phyloP scores from a whole-genome alignment of 2,113 vertebrate species.

The Zingel zingel region DNA sequence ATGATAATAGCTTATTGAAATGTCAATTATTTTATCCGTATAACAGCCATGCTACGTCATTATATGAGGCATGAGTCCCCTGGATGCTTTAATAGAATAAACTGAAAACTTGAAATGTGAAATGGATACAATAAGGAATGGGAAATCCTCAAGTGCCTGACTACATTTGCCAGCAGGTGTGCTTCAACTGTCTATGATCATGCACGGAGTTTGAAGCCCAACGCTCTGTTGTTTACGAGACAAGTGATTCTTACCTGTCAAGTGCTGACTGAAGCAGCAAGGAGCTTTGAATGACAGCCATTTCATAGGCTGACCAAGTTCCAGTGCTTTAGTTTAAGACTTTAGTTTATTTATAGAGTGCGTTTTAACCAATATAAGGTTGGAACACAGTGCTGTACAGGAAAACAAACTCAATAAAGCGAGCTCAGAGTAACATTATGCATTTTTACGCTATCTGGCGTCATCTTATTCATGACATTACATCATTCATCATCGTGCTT shows the following conservation, averaged over 20 bases:
- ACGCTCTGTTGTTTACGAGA: neutral
- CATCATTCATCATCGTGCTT: conserved; percentile 16
- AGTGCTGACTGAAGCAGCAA: conserved; percentile 8
- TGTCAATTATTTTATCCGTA: conserved; percentile 49
- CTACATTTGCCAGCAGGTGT: too few species aligned
- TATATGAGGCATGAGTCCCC: conserved; percentile 6
- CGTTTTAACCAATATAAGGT: neutral
- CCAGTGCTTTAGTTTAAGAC: neutral
- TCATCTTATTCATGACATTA: conserved; percentile 10
- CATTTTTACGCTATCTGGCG: neutral
- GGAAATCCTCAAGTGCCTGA: too few species aligned
- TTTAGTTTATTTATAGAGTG: neutral
- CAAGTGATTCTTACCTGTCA: conserved; percentile 24
- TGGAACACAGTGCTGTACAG: neutral
- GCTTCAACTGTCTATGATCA: too few species aligned
- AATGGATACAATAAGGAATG: neutral
- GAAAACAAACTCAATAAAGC: neutral
- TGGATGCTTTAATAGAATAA: conserved; percentile 12
- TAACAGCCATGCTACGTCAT: conserved; percentile 5
- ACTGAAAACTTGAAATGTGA: neutral
- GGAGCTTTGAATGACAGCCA: conserved; percentile 20
- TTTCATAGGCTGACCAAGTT: conserved; percentile 2
- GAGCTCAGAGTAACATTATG: neutral
- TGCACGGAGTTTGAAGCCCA: too few species aligned
- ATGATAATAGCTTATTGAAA: conserved; percentile 58